Conservation (phyloP, 2,797 vertebrate genomes). For the Xiphophorus birchmanni region DNA sequence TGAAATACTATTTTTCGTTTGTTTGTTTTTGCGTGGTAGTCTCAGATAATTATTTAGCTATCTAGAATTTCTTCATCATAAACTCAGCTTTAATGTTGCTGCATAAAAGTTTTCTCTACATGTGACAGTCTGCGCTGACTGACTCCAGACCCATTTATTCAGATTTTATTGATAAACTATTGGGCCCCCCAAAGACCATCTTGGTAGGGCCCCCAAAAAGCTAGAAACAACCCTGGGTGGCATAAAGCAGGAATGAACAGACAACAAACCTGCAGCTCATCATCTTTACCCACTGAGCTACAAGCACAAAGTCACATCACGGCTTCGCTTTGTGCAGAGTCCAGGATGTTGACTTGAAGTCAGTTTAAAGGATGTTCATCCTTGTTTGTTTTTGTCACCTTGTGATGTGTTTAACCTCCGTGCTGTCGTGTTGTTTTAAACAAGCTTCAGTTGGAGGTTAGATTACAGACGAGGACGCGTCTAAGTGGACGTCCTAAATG, state of each 20-base stretch:
- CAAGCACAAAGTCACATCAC: conserved; percentile 24
- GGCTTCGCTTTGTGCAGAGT: conserved; percentile 30
- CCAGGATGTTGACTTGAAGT: conserved; percentile 79
- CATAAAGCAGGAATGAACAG: conserved; percentile 1
- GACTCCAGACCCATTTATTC: too few species aligned
- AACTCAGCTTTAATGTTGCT: too few species aligned
- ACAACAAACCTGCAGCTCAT: conserved; percentile 6
- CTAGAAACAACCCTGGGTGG: too few species aligned
- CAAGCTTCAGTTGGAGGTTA: conserved; percentile 35
- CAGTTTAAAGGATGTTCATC: conserved; percentile 80
- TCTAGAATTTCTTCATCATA: too few species aligned
- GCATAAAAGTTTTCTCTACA: too few species aligned
- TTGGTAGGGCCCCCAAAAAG: too few species aligned
- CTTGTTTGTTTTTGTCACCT: conserved; percentile 71
- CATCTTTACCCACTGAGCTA: conserved; percentile 7
- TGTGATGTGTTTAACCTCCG: conserved; percentile 42
- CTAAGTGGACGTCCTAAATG: conserved; percentile 7
- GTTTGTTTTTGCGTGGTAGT: too few species aligned
- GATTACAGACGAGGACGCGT: conserved; percentile 26
- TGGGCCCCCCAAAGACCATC: too few species aligned
- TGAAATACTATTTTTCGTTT: too few species aligned
- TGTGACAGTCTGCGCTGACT: too few species aligned
- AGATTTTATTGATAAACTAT: too few species aligned
- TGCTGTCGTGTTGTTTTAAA: conserved; percentile 53
- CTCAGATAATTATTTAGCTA: too few species aligned